Evolutionary conservation across 2,888 invertebrate species (phyloP).

Genomic region (Ferrisia virgata): DNA sequence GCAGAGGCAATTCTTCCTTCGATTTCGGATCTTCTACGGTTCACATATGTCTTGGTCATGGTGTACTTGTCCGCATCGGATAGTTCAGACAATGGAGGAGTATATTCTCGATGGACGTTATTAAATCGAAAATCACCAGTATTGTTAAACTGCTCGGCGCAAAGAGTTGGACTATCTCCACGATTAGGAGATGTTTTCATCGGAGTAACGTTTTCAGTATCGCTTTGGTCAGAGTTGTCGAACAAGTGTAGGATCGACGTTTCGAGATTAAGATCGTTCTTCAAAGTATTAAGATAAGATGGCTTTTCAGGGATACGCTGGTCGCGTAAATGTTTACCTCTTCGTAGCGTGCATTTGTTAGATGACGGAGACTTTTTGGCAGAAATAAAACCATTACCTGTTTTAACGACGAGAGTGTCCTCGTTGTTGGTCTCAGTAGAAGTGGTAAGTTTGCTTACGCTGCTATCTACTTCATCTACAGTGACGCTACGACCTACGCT

Average conservation of each 20-base stretch:
- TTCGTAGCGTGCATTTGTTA: background rate
- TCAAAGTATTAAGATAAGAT: background rate
- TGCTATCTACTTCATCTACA: conserved; percentile 36
- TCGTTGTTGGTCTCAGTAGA: background rate
- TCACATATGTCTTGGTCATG: conserved; percentile 29
- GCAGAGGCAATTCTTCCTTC: conserved; percentile 41
- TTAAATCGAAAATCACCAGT: background rate
- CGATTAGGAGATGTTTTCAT: background rate
- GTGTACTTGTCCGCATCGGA: background rate
- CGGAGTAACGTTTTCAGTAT: background rate
- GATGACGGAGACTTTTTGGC: background rate
- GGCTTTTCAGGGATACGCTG: background rate
- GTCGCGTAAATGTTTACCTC: background rate
- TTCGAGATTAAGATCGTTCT: background rate
- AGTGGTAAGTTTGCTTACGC: background rate
- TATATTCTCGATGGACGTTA: background rate
- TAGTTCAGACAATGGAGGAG: background rate
- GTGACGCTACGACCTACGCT: background rate
- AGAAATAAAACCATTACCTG: background rate
- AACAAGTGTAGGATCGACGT: background rate
- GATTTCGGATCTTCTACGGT: conserved; percentile 45
- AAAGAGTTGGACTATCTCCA: too few relatives aligned
- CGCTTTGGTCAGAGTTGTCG: background rate
- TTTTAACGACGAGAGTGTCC: background rate
- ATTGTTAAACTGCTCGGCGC: background rate